phyloP scores from a whole-genome alignment of 1,140 invertebrate species.

The Bombus superbus region DNA sequence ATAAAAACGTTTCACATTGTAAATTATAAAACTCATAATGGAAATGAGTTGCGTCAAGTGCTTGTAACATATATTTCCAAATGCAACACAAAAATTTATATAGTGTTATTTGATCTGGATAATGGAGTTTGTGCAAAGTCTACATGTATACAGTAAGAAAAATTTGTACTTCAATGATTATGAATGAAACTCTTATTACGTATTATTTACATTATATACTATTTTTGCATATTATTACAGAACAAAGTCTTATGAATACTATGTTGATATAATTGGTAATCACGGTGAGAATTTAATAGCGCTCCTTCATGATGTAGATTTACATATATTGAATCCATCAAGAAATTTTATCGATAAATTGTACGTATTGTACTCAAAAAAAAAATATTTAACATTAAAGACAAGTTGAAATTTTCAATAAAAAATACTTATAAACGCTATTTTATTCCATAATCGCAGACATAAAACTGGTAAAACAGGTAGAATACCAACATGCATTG shows the following conservation, averaged over 20 bases:
- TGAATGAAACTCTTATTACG: neutral
- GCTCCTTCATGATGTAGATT: slow-evolving; percentile 69
- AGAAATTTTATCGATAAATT: slow-evolving; percentile 69
- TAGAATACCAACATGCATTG: slow-evolving; percentile 86
- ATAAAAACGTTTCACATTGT: slow-evolving; percentile 79
- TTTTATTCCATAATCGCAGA: slow-evolving; percentile 16
- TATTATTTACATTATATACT: neutral
- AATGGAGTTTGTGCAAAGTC: slow-evolving; percentile 65
- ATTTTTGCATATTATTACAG: slow-evolving; percentile 63
- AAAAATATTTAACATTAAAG: slow-evolving; percentile 30
- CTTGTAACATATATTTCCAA: slow-evolving; percentile 71
- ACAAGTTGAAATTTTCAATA: neutral
- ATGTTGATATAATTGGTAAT: slow-evolving; percentile 78
- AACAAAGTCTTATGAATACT: slow-evolving; percentile 70
- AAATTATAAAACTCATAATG: slow-evolving; percentile 62
- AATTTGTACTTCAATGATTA: neutral
- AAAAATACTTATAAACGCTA: neutral
- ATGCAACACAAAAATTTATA: slow-evolving; percentile 61
- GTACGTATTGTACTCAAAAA: slow-evolving; percentile 61
- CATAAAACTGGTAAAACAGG: slow-evolving; percentile 76
- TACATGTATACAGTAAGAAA: slow-evolving; percentile 58
- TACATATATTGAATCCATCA: slow-evolving; percentile 74
- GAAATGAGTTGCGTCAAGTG: slow-evolving; percentile 63
- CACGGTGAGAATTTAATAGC: slow-evolving; percentile 78
- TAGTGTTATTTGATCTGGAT: slow-evolving; percentile 75